Evolutionary conservation across 2,888 invertebrate species (phyloP).

Genomic region (Steinernema scapterisci): DNA sequence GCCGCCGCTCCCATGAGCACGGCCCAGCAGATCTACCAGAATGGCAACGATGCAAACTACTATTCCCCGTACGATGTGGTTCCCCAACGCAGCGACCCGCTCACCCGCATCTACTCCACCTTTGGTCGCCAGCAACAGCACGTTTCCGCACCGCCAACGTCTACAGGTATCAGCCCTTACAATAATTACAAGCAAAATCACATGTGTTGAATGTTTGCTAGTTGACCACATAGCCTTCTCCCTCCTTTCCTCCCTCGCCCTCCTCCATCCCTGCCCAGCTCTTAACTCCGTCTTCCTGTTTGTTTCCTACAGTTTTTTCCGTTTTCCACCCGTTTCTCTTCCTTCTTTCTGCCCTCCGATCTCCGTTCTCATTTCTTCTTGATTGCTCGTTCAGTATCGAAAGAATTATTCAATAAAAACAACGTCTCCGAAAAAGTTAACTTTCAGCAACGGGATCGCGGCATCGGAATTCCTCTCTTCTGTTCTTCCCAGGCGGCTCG

Average conservation of each 20-base stretch:
- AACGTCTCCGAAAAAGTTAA: too few species aligned
- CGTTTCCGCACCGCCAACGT: slow-evolving; percentile 17
- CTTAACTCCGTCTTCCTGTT: slow-evolving; percentile 12
- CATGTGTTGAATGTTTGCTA: slow-evolving; percentile 8
- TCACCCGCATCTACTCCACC: slow-evolving; percentile 35
- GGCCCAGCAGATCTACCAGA: slow-evolving; percentile 18
- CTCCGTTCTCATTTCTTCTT: neutral
- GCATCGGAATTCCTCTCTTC: too few species aligned
- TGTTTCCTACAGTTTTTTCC: neutral
- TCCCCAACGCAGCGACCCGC: slow-evolving; percentile 29
- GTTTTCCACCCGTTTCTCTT: neutral
- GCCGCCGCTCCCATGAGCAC: neutral
- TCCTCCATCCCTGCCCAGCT: slow-evolving; percentile 30
- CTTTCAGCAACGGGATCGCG: too few species aligned
- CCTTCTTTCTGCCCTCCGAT: neutral
- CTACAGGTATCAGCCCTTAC: slow-evolving; percentile 34
- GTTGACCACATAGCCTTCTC: neutral
- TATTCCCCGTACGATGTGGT: slow-evolving; percentile 25
- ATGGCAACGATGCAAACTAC: neutral
- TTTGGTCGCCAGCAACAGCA: slow-evolving; percentile 33
- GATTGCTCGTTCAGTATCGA: neutral
- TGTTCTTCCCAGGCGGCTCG: too few species aligned
- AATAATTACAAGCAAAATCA: slow-evolving; percentile 34
- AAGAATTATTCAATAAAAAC: neutral
- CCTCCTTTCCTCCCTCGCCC: neutral